A percentile compares a stretch with the other conserved stretches of the same genome.
phyloP scores from a whole-genome alignment of 1,140 invertebrate species.

The Lepidurus apus region DNA sequence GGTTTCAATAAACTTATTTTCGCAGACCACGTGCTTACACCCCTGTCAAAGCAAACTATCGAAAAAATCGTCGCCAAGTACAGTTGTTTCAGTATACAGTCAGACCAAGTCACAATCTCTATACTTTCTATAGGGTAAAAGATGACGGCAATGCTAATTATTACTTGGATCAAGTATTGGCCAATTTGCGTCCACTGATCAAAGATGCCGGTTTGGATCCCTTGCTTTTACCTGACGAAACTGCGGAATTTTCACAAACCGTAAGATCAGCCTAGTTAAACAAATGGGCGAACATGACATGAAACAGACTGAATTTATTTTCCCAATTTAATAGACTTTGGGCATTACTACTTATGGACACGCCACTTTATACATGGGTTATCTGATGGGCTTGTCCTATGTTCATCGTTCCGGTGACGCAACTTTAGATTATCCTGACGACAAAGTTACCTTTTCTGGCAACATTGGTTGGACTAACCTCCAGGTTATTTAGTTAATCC shows the following conservation, averaged over 20 bases:
- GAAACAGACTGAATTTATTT: background rate
- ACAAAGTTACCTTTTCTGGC: conserved; percentile 23
- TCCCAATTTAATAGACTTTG: background rate
- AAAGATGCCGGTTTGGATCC: conserved; percentile 30
- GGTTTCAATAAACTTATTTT: background rate
- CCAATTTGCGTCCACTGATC: conserved; percentile 28
- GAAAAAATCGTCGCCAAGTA: background rate
- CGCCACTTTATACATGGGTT: conserved; percentile 31
- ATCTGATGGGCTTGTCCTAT: conserved; percentile 29
- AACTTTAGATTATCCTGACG: conserved; percentile 12
- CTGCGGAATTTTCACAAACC: conserved; percentile 25
- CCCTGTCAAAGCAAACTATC: background rate
- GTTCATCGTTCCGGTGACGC: conserved; percentile 30
- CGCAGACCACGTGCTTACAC: background rate
- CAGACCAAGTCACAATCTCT: background rate
- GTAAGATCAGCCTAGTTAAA: background rate
- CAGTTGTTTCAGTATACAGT: background rate
- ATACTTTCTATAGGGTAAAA: conserved; percentile 2
- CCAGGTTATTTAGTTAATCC: conserved; percentile 18
- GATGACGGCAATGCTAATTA: conserved; percentile 31
- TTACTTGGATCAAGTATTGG: conserved; percentile 32
- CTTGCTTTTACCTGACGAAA: background rate
- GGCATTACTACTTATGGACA: conserved; percentile 20
- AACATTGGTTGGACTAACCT: conserved; percentile 31
- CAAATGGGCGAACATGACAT: background rate